Conservation (phyloP, 2,888 invertebrate species). For the Drosophila multiciliata region DNA sequence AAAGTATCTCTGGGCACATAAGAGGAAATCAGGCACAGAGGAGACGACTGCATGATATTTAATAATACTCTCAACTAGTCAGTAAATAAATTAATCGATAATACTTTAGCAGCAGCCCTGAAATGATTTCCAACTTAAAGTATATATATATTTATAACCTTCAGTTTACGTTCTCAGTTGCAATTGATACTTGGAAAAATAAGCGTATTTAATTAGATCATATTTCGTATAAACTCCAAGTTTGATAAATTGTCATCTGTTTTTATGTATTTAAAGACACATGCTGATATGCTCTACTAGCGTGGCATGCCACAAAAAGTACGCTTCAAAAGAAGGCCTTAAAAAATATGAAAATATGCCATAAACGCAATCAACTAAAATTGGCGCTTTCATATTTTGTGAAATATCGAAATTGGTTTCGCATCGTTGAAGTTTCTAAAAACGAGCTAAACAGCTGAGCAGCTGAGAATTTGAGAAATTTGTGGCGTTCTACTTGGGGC, state of each 20-base stretch:
- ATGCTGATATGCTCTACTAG: neutral
- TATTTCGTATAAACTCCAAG: neutral
- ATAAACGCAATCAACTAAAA: neutral
- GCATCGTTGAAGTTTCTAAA: constrained; percentile 20
- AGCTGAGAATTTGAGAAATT: constrained; percentile 48
- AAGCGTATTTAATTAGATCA: constrained; percentile 7
- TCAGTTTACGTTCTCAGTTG: neutral
- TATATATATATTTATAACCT: too few relatives aligned
- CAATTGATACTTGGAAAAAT: neutral
- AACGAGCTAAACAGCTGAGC: constrained; percentile 8
- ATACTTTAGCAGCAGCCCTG: neutral
- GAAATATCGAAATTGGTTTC: constrained; percentile 17
- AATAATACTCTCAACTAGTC: neutral
- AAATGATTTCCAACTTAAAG: neutral
- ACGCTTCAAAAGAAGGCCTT: neutral
- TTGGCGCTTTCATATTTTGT: constrained; percentile 14
- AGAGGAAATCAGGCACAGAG: neutral
- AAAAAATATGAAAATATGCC: neutral
- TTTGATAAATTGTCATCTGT: constrained; percentile 6
- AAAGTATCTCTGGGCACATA: constrained; percentile 8
- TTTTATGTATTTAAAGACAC: neutral
- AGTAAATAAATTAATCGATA: neutral
- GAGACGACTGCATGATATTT: neutral
- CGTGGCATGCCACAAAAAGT: neutral
- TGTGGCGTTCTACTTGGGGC: constrained; percentile 16